Evolutionary conservation across 2,797 vertebrate genomes (phyloP).

Genomic region (Bovichtus diacanthus): DNA sequence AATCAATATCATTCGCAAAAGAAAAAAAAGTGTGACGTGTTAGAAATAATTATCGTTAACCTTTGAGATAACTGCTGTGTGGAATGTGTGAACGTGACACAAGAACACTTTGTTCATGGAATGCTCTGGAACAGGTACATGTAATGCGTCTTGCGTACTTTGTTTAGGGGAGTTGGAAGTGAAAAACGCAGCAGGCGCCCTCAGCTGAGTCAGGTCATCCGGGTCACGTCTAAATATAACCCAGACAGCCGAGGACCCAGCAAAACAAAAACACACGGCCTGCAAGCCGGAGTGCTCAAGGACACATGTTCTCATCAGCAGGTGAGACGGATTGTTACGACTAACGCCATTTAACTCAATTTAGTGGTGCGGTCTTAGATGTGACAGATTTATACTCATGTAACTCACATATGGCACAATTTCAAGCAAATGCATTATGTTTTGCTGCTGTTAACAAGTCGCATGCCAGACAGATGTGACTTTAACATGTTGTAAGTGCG

Average conservation of each 20-base stretch:
- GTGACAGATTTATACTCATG: not conserved
- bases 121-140: not conserved
- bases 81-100: not conserved
- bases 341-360: slow-evolving; percentile 1
- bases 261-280: slow-evolving; percentile 79
- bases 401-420: not conserved
- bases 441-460: slow-evolving; percentile 21
- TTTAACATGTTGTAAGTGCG: not conserved
- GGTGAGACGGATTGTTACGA: slow-evolving; percentile 52
- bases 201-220: slow-evolving; percentile 64
- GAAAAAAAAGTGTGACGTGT: slow-evolving; percentile 15
- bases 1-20: slow-evolving; percentile 49
- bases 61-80: not conserved
- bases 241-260: slow-evolving; percentile 31
- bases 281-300: not conserved
- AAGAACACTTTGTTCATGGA: not conserved
- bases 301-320: slow-evolving; percentile 29
- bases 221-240: slow-evolving; percentile 93
- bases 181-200: slow-evolving; percentile 44
- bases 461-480: slow-evolving; percentile 29
- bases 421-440: not conserved
- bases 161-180: slow-evolving; percentile 18
- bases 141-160: slow-evolving; percentile 7
- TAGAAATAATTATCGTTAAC: not conserved
- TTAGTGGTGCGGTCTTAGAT: slow-evolving; percentile 6